Percentiles rank a stretch among this genome's conserved stretches.
phyloP scores from a whole-genome alignment of 2,888 invertebrate genomes.

The Machimus rusticus region DNA sequence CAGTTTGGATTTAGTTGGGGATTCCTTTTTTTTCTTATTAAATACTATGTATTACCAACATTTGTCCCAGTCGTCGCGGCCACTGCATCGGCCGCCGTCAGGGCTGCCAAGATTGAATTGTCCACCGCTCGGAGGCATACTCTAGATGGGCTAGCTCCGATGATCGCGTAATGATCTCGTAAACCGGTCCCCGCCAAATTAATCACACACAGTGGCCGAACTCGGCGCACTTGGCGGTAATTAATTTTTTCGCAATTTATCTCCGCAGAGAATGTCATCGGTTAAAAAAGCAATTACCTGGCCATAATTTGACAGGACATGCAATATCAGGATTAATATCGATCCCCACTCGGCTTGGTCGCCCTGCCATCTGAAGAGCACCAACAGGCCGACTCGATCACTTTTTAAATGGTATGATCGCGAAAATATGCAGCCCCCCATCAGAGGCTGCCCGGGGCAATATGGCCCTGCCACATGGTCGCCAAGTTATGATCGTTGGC shows the following conservation, averaged over 20 bases:
- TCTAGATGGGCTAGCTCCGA: background rate
- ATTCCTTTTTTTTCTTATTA: background rate
- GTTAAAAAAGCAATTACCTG: background rate
- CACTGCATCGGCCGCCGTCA: background rate
- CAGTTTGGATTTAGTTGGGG: constrained; percentile 27
- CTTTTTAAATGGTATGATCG: background rate
- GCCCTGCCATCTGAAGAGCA: background rate
- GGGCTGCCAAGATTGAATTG: background rate
- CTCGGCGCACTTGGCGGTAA: background rate
- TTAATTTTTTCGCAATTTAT: background rate
- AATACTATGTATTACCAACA: background rate
- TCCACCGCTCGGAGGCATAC: background rate
- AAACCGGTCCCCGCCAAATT: background rate
- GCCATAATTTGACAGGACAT: constrained; percentile 9
- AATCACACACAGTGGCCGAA: background rate
- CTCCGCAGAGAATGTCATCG: background rate
- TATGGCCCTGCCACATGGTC: background rate
- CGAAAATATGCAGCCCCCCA: background rate
- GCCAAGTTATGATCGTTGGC: constrained; percentile 21
- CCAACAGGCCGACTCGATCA: background rate
- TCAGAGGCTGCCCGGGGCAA: background rate
- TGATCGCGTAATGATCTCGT: background rate
- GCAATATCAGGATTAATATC: constrained; percentile 11
- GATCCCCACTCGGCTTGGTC: background rate
- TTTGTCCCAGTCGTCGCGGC: background rate